Evolutionary conservation across 2,888 invertebrate genomes (phyloP).

Genomic region (Drosophila pseudotakahashii): DNA sequence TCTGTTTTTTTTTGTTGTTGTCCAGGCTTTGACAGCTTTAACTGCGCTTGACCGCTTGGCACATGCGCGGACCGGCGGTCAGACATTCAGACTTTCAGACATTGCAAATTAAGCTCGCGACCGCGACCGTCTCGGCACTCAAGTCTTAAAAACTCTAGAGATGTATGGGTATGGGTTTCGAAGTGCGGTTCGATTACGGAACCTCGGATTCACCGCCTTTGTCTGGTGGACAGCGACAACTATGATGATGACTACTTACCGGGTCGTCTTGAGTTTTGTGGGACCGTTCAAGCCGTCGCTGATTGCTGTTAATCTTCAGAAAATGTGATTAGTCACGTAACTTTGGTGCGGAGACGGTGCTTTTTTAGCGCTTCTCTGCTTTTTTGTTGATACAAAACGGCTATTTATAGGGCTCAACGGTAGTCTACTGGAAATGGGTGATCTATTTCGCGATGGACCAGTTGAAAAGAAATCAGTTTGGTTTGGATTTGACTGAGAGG

Average conservation of each 20-base stretch:
- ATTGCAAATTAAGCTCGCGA: constrained; percentile 74
- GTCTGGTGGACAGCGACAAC: constrained; percentile 78
- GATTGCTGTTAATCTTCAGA: constrained; percentile 76
- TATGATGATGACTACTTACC: constrained; percentile 72
- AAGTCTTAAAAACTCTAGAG: constrained; percentile 47
- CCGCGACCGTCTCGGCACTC: constrained; percentile 72
- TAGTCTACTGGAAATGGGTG: constrained; percentile 29
- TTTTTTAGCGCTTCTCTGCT: constrained; percentile 8
- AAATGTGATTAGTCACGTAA: constrained; percentile 82
- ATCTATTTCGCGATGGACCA: constrained; percentile 32
- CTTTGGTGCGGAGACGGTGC: constrained; percentile 62
- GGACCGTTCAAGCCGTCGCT: constrained; percentile 57
- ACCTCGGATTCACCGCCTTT: constrained; percentile 69
- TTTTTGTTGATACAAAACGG: constrained; percentile 33
- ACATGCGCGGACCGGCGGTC: constrained; percentile 62
- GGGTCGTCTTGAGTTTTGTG: constrained; percentile 35
- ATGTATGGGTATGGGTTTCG: constrained; percentile 11
- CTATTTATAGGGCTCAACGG: constrained; percentile 46
- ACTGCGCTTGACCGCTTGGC: constrained; percentile 79
- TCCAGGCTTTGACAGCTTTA: constrained; percentile 71
- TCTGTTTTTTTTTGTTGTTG: constrained; percentile 20
- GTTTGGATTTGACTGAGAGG: background rate
- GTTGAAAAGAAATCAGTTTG: constrained; percentile 10
- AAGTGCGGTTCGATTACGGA: constrained; percentile 70
- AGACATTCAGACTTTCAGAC: constrained; percentile 62